Evolutionary conservation across 2,113 vertebrate genomes (phyloP).

Genomic region (Apodemus speciosus): DNA sequence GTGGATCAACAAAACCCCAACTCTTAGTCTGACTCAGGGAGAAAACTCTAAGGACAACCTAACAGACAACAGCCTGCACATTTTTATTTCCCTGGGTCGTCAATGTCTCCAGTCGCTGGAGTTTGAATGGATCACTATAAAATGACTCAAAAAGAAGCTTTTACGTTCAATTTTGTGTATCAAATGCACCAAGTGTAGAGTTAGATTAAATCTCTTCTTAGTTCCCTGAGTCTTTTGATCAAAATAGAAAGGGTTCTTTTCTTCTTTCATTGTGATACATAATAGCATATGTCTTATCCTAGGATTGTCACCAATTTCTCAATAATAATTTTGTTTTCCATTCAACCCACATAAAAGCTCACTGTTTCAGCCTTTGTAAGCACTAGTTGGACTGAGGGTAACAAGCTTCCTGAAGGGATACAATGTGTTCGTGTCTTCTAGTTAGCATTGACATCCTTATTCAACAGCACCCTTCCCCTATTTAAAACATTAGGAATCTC

Average conservation of each 20-base stretch:
- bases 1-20: not conserved
- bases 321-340: slow-evolving; percentile 72
- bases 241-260: slow-evolving; percentile 72
- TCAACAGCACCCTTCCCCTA: slow-evolving; percentile 5
- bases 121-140: slow-evolving; percentile 52
- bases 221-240: slow-evolving; percentile 69
- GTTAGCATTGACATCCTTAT: slow-evolving; percentile 46
- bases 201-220: slow-evolving; percentile 71
- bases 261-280: slow-evolving; percentile 68
- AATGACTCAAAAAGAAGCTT: slow-evolving; percentile 65
- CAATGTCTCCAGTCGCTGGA: slow-evolving; percentile 33
- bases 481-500: slow-evolving; percentile 57
- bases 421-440: slow-evolving; percentile 38
- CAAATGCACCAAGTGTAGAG: slow-evolving; percentile 52
- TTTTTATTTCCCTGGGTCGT: slow-evolving; percentile 56
- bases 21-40: not conserved
- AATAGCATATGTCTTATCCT: slow-evolving; percentile 64
- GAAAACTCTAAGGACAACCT: not conserved
- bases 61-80: slow-evolving; percentile 10
- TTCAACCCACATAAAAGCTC: slow-evolving; percentile 72
- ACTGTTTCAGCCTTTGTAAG: slow-evolving; percentile 61
- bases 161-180: slow-evolving; percentile 54
- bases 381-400: slow-evolving; percentile 46
- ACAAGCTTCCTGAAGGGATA: slow-evolving; percentile 8
- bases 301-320: slow-evolving; percentile 68